Percentiles rank a stretch among this genome's conserved stretches.
Evolutionary conservation across 2,888 invertebrate genomes (phyloP).

Genomic region (Anthophora plumipes): DNA sequence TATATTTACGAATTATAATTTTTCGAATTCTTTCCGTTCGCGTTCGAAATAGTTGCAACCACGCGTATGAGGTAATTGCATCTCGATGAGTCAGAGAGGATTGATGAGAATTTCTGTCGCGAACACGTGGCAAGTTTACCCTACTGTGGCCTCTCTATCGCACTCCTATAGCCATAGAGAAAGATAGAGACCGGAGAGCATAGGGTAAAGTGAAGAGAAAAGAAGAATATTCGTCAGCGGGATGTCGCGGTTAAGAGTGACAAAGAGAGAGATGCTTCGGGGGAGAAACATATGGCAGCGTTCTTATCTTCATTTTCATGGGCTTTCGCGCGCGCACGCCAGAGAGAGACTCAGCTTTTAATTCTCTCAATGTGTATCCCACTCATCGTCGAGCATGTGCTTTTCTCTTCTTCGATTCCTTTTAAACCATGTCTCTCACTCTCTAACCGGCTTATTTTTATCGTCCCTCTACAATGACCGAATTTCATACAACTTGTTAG

Average conservation of each 20-base stretch:
- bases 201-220: background rate
- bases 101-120: constrained; percentile 42
- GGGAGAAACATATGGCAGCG: constrained; percentile 53
- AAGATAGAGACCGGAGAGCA: background rate
- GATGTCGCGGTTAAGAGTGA: background rate
- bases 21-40: background rate
- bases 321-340: constrained; percentile 38
- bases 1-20: background rate
- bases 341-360: constrained; percentile 35
- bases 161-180: constrained; percentile 6
- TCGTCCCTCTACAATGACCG: constrained; percentile 13
- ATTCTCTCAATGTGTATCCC: constrained; percentile 8
- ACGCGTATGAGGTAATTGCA: constrained; percentile 12
- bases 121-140: constrained; percentile 49
- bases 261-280: constrained; percentile 22
- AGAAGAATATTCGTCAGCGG: constrained; percentile 14
- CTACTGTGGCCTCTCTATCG: constrained; percentile 6
- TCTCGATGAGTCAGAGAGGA: constrained; percentile 14
- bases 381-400: constrained; percentile 34
- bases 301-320: constrained; percentile 57
- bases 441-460: constrained; percentile 19
- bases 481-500: constrained; percentile 3
- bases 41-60: background rate
- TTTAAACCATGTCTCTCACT: constrained; percentile 8
- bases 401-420: constrained; percentile 21